phyloP scores from a whole-genome alignment of 2,797 vertebrate genomes.

The Arctocebus calabarensis region DNA sequence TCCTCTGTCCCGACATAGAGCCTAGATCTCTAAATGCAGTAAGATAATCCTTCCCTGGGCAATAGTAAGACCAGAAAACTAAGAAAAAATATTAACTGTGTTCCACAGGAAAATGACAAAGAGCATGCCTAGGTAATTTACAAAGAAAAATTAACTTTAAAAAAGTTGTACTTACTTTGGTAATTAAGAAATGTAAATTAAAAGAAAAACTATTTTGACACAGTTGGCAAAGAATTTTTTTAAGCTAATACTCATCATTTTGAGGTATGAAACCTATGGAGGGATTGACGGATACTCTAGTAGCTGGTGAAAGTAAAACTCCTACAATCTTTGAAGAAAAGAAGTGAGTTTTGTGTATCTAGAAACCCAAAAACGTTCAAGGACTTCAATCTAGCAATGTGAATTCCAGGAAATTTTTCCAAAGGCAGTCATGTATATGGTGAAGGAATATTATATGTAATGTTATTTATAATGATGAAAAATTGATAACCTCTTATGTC shows the following conservation, averaged over 20 bases:
- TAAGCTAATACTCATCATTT: not conserved
- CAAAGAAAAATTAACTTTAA: not conserved
- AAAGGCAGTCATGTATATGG: not conserved
- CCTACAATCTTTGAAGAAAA: not conserved
- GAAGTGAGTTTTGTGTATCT: not conserved
- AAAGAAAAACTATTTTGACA: not conserved
- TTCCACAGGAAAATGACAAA: not conserved
- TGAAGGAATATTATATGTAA: not conserved
- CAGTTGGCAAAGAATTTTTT: not conserved
- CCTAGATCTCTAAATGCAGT: not conserved
- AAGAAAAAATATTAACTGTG: not conserved
- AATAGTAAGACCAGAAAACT: not conserved
- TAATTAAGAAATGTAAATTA: not conserved
- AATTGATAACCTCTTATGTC: not conserved
- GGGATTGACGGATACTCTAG: not conserved
- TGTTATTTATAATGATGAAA: not conserved
- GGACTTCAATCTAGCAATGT: not conserved
- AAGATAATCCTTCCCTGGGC: not conserved
- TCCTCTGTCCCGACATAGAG: not conserved
- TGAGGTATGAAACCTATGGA: not conserved
- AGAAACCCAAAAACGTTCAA: not conserved
- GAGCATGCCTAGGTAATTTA: not conserved
- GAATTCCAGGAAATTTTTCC: not conserved
- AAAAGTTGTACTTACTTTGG: not conserved
- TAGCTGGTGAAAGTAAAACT: not conserved